Base-by-base conservation (phyloP, 2,888 invertebrate genomes). In the Drosophila siamana region DNA sequence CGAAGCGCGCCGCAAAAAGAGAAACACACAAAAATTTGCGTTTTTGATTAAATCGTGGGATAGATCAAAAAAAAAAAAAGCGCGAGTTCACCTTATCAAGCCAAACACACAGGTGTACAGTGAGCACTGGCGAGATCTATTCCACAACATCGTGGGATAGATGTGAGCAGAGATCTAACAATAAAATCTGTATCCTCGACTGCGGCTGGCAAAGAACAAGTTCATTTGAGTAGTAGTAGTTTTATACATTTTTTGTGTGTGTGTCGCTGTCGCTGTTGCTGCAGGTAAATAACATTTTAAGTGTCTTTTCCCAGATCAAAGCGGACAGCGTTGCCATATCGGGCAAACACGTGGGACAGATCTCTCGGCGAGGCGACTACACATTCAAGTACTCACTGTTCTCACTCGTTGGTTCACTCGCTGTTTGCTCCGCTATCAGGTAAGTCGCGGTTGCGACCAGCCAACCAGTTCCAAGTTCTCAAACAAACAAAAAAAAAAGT, bases 1-100 rank as follows among this genome's bases (percentile, higher is more conserved):
- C 75, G 60, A 74, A 43, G 33, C 16, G 66, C 52, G 65, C 69
- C n/a, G 33, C 33, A 33, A 33, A 54, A 57, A 54, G 46, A 74
- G 16, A 56, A 71, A 38, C 22, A 56, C 69, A 38, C 22, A 59
- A n/a, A 69, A 81, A 88, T 89, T 89, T 86, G 85, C 85, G 84
- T 86, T 89, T 89, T 86, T 87, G 83, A 88, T 88, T 86, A 82
- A 87, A 87, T 87, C 88, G 87, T 88, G 89, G 88, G 89, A 88
- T 80, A 79, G 78, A 78, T 78, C 76, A 75, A 69, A 33, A 69
- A n/a, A n/a, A n/a, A 75, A 69, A 33, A 33, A 73, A 64, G 56
- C 54, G 41, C 56, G 13, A 44, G 38, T 19, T 43, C 40, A 38
- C 64, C 79, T 84, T 80, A 80, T 82, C 77, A 73, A 50, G 54